A percentile compares a stretch with the other conserved stretches of the same genome.
Evolutionary conservation across 2,113 vertebrate species (phyloP).

Genomic region (Cercocebus atys): DNA sequence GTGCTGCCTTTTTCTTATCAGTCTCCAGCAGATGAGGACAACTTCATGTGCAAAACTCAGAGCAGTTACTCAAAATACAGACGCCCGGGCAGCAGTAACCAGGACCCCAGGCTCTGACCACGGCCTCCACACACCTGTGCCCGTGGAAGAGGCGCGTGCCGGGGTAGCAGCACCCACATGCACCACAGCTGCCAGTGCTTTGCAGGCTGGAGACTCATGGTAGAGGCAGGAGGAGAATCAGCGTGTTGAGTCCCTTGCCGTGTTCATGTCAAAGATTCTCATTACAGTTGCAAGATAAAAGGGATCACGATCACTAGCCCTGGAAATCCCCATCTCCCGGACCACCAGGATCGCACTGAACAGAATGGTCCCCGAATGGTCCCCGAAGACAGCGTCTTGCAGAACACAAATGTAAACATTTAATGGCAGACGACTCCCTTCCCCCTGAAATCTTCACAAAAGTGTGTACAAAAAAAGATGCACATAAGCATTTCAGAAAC

Average conservation of each 20-base stretch:
- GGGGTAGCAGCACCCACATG: too few species aligned
- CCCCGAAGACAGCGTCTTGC: constrained; percentile 28
- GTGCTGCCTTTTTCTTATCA: neutral
- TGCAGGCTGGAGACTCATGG: neutral
- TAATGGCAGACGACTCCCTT: neutral
- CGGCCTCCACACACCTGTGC: neutral
- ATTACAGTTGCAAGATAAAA: neutral
- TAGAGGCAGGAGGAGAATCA: neutral
- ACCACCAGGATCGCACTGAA: neutral
- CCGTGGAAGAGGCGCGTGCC: neutral
- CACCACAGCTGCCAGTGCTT: too few species aligned
- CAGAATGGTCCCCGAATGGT: constrained; percentile 15
- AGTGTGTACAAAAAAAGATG: constrained; percentile 76
- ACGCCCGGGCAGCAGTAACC: neutral
- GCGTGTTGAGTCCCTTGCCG: accelerated
- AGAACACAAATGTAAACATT: constrained; percentile 75
- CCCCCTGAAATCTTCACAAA: constrained; percentile 63
- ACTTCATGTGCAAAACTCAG: neutral
- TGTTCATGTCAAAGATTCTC: too few species aligned
- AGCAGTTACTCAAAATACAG: neutral
- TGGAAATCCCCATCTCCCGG: neutral
- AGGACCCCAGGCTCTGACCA: neutral
- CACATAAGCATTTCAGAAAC: constrained; percentile 77
- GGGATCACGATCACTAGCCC: neutral
- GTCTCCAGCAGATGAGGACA: neutral